Evolutionary conservation across 2,888 invertebrate genomes (phyloP).

Genomic region (Eledona agricola): DNA sequence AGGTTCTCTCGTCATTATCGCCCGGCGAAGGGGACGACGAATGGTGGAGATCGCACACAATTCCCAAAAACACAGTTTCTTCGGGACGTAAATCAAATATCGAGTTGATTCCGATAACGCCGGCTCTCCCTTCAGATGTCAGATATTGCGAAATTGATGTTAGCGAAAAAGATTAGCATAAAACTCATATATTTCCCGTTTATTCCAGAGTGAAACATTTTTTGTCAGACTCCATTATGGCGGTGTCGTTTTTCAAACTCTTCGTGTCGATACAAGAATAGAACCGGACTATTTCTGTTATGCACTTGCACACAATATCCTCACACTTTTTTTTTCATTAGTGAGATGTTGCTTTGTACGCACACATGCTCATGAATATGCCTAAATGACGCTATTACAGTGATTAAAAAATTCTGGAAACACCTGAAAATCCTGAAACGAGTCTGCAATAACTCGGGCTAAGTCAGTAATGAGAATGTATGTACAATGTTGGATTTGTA

Average conservation of each 20-base stretch:
- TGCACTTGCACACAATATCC: constrained; percentile 11
- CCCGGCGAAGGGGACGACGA: constrained; percentile 1
- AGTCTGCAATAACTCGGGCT: too few relatives aligned
- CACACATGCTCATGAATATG: constrained; percentile 11
- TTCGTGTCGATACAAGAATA: constrained; percentile 25
- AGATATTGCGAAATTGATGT: constrained; percentile 28
- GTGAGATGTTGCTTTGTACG: constrained; percentile 14
- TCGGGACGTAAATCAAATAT: constrained; percentile 7
- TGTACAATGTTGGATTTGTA: too few relatives aligned
- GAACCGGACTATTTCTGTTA: constrained; percentile 17
- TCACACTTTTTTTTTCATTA: constrained; percentile 22
- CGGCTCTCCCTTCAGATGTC: constrained; percentile 25
- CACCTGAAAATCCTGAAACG: constrained; percentile 1
- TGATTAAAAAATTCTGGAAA: constrained; percentile 13
- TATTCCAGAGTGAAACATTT: constrained; percentile 24
- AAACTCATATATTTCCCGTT: constrained; percentile 27
- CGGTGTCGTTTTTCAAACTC: constrained; percentile 17
- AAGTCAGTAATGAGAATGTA: too few relatives aligned
- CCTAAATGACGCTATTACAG: constrained; percentile 4
- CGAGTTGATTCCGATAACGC: constrained; percentile 16
- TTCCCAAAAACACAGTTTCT: constrained; percentile 3
- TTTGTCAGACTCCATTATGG: constrained; percentile 17
- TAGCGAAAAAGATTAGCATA: constrained; percentile 26
- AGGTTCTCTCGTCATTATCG: constrained; percentile 4
- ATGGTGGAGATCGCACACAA: neutral